Percentiles rank a stretch among this genome's conserved stretches.
These are phyloP conservation scores for Leuctra nigra DNA, from an alignment of 2,888 invertebrate genomes.

Conservation along the genomic window DNA sequence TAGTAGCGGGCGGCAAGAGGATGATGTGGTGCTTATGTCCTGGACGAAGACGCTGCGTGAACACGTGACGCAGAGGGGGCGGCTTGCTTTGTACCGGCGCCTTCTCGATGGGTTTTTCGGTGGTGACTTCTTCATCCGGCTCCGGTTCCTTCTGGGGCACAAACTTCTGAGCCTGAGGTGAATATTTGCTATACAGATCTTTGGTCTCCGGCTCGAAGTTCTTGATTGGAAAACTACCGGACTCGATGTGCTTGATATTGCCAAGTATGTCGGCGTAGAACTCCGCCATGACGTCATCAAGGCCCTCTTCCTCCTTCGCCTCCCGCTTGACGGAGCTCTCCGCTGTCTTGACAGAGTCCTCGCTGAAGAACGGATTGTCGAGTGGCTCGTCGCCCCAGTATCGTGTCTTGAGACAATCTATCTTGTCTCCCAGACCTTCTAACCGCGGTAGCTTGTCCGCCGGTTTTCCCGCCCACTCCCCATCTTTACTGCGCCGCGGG, in stretches of 20 bases:
- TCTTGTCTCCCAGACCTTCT: slow-evolving; percentile 60
- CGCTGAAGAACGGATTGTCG: slow-evolving; percentile 63
- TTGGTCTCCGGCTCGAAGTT: slow-evolving; percentile 6
- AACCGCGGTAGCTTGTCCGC: slow-evolving; percentile 43
- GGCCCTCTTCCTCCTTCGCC: not conserved
- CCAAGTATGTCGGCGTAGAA: slow-evolving; percentile 2
- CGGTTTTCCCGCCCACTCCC: slow-evolving; percentile 32
- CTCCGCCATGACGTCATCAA: not conserved
- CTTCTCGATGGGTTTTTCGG: not conserved
- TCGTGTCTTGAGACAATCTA: slow-evolving; percentile 65
- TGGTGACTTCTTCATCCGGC: too few species aligned
- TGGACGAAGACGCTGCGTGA: not conserved
- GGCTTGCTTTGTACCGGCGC: not conserved
- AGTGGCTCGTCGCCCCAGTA: slow-evolving; percentile 69
- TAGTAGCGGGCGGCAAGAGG: not conserved
- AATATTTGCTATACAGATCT: too few species aligned
- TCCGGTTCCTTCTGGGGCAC: not conserved
- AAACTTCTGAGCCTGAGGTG: not conserved
- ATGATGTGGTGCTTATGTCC: not conserved
- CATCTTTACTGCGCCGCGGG: slow-evolving; percentile 35
- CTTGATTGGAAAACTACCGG: not conserved
- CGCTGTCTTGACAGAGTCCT: slow-evolving; percentile 34
- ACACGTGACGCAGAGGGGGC: not conserved
- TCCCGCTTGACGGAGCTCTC: slow-evolving; percentile 3
- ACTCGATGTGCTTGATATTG: not conserved